These are phyloP conservation scores for Cryptosula pallasiana DNA, from an alignment of 2,888 invertebrate genomes.

Conservation along the genomic window DNA sequence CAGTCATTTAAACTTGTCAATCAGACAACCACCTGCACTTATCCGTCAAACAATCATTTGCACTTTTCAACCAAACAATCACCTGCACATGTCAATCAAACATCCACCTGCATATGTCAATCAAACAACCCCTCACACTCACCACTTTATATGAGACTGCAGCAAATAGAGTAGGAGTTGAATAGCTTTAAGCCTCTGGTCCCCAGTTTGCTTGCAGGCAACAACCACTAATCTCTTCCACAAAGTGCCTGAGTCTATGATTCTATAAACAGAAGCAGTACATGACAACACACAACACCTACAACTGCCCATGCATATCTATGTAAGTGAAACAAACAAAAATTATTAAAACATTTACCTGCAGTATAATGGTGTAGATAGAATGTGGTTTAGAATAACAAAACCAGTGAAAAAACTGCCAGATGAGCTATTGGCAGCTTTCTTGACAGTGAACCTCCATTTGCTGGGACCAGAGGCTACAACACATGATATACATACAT, in stretches of 20 bases:
- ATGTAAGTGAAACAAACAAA: too few species aligned
- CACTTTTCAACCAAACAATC: too few species aligned
- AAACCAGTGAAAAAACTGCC: constrained; percentile 51
- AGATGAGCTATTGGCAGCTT: constrained; percentile 34
- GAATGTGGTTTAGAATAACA: constrained; percentile 41
- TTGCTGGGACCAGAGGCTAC: constrained; percentile 9
- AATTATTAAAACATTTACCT: not conserved
- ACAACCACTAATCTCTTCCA: constrained; percentile 48
- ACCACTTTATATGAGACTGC: not conserved
- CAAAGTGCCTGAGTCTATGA: constrained; percentile 40
- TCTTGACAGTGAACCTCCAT: constrained; percentile 42
- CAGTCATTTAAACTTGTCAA: too few species aligned
- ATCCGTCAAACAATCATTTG: too few species aligned
- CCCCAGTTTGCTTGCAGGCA: constrained; percentile 46
- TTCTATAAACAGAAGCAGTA: constrained; percentile 31
- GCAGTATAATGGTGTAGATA: constrained; percentile 33
- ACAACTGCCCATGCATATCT: too few species aligned
- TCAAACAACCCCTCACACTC: too few species aligned
- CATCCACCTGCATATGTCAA: too few species aligned
- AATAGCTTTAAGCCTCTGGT: constrained; percentile 44
- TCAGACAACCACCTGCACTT: too few species aligned
- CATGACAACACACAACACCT: too few species aligned
- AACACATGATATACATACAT: too few species aligned
- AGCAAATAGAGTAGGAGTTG: constrained; percentile 43
- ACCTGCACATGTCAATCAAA: too few species aligned